Evolutionary conservation across 2,888 invertebrate genomes (phyloP), one percentile per base, ranked within the genome.

Genomic region (Eristalinus aeneus): DNA sequence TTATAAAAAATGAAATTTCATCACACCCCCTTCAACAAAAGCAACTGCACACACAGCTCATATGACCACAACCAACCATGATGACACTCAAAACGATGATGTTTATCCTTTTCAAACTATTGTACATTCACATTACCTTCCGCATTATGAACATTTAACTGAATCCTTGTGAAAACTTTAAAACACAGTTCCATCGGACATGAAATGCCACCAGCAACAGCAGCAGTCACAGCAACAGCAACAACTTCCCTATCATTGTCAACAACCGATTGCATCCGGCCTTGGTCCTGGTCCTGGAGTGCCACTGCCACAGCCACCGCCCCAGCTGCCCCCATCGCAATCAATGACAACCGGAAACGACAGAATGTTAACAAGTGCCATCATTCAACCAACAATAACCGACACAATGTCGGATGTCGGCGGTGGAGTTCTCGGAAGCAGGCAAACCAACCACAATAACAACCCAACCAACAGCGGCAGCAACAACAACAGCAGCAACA

Each of bases 341-440:
- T 90, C 90, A 89, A 89, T 90, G 90, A 89, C 91, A 89, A 91
- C 89, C 91, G 92, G 92, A 92, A 92, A 90, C 91, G 92, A 91
- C 90, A 91, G 92, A 90, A 92, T 92, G 92, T 92, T 92, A 92
- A 92, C 92, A 92, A 90, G 90, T 88, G 90, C 91, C 89, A 89
- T 91, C 82, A 91, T 88, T 85, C 89, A 88, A 82, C 88, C 88
- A 78, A 79, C 88, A 88, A 87, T 88, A 88, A 88, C 88, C 82
- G 82, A 83, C 63, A 80, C 88, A 78, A 78, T 88, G 88, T 77
- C 85, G 75, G 87, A 88, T 82, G 88, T 88, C 68, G 78, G 46
- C 46, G 46, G 79, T 90, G 89, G 84, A 89, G 89, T 78, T 88
- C 87, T 88, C 88, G 88, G 76, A 89, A 88, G 72, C 88, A 89